Percentiles rank a stretch among this genome's conserved stretches.
Conservation (phyloP, 2,113 vertebrate species). For the Tiliqua scincoides region DNA sequence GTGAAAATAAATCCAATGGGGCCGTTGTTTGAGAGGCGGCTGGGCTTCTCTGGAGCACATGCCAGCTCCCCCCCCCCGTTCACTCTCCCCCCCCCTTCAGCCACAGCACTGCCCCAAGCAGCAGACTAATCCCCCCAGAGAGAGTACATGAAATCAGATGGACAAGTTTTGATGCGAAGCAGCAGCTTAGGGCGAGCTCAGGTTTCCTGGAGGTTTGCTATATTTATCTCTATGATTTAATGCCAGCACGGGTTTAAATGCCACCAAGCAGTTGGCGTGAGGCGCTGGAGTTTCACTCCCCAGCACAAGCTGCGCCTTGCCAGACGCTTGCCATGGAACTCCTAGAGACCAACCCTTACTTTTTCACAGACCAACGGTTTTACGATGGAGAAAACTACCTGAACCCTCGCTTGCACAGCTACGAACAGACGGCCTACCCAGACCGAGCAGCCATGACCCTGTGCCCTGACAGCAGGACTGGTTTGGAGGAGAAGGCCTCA, state of each 20-base stretch:
- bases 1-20: slow-evolving; percentile 71
- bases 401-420: slow-evolving; percentile 85
- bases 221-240: slow-evolving; percentile 99
- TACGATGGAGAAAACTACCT: slow-evolving; percentile 93
- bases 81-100: not conserved
- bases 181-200: slow-evolving; percentile 97
- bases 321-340: slow-evolving; percentile 86
- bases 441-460: slow-evolving; percentile 86
- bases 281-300: slow-evolving; percentile 82
- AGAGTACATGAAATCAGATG: slow-evolving; percentile 87
- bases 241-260: slow-evolving; percentile 99
- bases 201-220: slow-evolving; percentile 95
- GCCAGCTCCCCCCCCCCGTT: slow-evolving; percentile 38
- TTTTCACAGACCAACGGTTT: slow-evolving; percentile 95
- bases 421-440: slow-evolving; percentile 83
- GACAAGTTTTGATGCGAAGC: slow-evolving; percentile 97
- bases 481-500: slow-evolving; percentile 88
- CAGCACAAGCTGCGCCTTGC: slow-evolving; percentile 71
- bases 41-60: slow-evolving; percentile 25
- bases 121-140: slow-evolving; percentile 69
- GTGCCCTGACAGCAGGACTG: slow-evolving; percentile 78
- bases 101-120: not conserved
- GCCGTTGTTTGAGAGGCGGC: slow-evolving; percentile 49
- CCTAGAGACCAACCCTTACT: slow-evolving; percentile 97
- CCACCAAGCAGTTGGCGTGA: slow-evolving; percentile 88